phyloP scores from a whole-genome alignment of 1,140 invertebrate species.

The Globodera rostochiensis region DNA sequence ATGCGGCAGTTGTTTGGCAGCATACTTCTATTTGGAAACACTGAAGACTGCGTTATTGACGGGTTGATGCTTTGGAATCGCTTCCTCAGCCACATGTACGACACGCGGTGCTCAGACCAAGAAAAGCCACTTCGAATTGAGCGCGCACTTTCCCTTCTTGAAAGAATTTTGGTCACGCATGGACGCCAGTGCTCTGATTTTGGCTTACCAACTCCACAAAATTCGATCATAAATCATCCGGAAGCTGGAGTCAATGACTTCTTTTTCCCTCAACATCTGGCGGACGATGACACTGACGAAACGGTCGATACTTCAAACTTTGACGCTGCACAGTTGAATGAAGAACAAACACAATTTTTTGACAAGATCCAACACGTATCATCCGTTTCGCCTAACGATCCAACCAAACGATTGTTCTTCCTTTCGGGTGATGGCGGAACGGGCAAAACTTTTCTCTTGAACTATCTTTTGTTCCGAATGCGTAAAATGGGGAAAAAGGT shows the following conservation, averaged over 20 bases:
- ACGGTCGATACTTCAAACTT: background rate
- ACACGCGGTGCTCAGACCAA: background rate
- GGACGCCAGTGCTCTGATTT: background rate
- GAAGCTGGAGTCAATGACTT: background rate
- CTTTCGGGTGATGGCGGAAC: background rate
- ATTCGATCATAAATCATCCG: background rate
- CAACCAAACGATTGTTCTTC: background rate
- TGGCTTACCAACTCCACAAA: constrained; percentile 1
- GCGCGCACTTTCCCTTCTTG: background rate
- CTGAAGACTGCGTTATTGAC: background rate
- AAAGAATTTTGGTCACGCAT: background rate
- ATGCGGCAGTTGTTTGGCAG: background rate
- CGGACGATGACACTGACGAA: background rate
- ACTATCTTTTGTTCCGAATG: background rate
- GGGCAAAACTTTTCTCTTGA: background rate
- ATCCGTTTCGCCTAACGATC: background rate
- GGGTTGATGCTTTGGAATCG: background rate
- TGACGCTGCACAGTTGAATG: background rate
- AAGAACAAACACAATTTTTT: background rate
- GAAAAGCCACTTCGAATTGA: background rate
- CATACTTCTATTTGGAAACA: no score
- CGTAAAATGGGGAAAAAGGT: background rate
- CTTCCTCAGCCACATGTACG: background rate
- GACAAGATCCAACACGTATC: background rate
- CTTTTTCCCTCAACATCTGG: background rate